Base-by-base conservation (phyloP, 2,888 invertebrate species). In the Lymantria dispar region DNA sequence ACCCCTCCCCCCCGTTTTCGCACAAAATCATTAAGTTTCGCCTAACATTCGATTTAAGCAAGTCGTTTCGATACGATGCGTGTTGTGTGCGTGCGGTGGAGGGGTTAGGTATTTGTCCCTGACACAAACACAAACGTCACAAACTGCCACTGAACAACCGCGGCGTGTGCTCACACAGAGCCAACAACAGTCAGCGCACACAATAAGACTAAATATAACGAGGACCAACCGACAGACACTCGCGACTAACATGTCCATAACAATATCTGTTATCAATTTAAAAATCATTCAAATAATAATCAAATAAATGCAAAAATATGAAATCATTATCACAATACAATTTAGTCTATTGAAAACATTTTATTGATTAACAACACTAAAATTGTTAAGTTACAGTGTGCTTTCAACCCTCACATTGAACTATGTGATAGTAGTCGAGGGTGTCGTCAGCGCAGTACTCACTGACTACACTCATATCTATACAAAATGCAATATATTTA, bases 61-160 rank as follows among this genome's bases (percentile, higher is more conserved):
- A 2, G 7, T 2, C 11, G 36, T 2, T 3, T 36, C 36, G 11
- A 36, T 22, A 36, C 1, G 36, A 11, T 7, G 36, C 11, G 22
- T 7, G 11, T 22, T 2, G 1, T 11, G 11, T 2, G 43, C 46
- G n/a, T n/a, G n/a, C n/a, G n/a, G n/a, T n/a, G n/a, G n/a, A n/a
- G n/a, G n/a, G n/a, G n/a, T n/a, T n/a, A n/a, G n/a, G n/a, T n/a
- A n/a, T n/a, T n/a, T n/a, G n/a, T n/a, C n/a, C n/a, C n/a, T n/a
- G n/a, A n/a, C n/a, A n/a, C n/a, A n/a, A 44, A 49, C 22, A 44
- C 47, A 29, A 62, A 64, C 65, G 67, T 60, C 51, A 62, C 66
- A 72, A 76, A 76, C 73, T 22, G 74, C 80, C 74, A 78, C 79
- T 70, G 59, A 56, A 62, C 65, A 68, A 54, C 58, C 61, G 22